Conservation (phyloP, 53 echinoderm and acorn worm genomes). For the Crossaster papposus region DNA sequence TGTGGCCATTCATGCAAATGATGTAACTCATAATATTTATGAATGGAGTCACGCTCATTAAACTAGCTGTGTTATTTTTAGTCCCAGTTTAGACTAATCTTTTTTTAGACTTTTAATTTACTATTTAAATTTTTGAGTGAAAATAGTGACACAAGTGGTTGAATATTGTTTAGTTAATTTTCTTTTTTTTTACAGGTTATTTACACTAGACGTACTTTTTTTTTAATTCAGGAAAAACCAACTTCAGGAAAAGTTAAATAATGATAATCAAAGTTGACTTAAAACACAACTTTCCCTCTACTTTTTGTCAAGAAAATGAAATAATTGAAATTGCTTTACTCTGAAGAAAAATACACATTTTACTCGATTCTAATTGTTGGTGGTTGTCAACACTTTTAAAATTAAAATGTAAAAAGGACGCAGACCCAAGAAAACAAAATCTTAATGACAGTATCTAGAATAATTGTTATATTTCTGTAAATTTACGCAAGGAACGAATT, state of each 20-base stretch:
- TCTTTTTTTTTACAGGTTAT: conserved; percentile 40
- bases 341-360: not conserved
- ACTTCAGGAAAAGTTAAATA: not conserved
- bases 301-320: not conserved
- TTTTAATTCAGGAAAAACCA: not conserved
- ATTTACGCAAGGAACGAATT: too few relatives aligned
- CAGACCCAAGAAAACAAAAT: too few relatives aligned
- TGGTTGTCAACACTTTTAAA: too few relatives aligned
- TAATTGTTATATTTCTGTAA: too few relatives aligned
- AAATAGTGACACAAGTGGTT: conserved; percentile 1
- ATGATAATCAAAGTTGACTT: conserved; percentile 3
- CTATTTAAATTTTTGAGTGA: conserved; percentile 21
- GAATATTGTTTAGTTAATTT: conserved; percentile 46
- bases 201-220: conserved; percentile 48
- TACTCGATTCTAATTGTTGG: too few relatives aligned
- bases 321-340: not conserved
- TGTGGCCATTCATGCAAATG: not conserved
- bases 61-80: not conserved
- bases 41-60: not conserved
- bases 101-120: not conserved
- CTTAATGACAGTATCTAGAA: too few relatives aligned
- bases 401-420: too few relatives aligned
- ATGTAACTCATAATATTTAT: not conserved
- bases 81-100: not conserved
- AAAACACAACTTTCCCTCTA: conserved; percentile 36